Conservation (phyloP, 2,888 invertebrate genomes). For the Troides oblongomaculatus region DNA sequence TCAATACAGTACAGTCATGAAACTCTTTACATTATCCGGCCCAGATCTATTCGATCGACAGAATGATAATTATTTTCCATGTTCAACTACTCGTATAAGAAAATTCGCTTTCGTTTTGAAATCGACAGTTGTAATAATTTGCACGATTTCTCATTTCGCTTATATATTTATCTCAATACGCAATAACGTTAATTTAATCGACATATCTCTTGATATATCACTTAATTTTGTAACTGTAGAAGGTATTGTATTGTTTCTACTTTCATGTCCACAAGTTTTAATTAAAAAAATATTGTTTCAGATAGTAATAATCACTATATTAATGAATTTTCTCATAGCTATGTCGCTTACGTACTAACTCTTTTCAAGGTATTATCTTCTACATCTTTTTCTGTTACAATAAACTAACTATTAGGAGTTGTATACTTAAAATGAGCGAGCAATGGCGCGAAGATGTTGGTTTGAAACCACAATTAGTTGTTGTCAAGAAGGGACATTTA, state of each 20-base stretch:
- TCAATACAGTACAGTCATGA: neutral
- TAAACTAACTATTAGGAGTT: constrained; percentile 10
- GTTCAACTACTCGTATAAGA: neutral
- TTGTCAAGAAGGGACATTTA: constrained; percentile 16
- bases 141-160: constrained; percentile 15
- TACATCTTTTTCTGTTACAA: constrained; percentile 13
- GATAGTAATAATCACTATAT: too few species aligned
- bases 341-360: neutral
- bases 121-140: constrained; percentile 2
- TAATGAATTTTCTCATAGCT: too few species aligned
- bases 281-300: too few species aligned
- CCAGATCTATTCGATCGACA: constrained; percentile 17
- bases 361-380: constrained; percentile 12
- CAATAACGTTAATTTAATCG: neutral
- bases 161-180: constrained; percentile 4
- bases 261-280: neutral
- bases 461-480: constrained; percentile 13
- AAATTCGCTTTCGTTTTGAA: constrained; percentile 14
- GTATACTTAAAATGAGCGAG: constrained; percentile 13
- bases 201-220: constrained; percentile 19
- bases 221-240: constrained; percentile 11
- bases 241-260: constrained; percentile 3
- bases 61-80: neutral
- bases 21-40: constrained; percentile 13
- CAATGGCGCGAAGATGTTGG: constrained; percentile 18